These are phyloP conservation scores for Peromyscus maniculatus DNA, from an alignment of 2,113 vertebrate species.

Conservation along the genomic window DNA sequence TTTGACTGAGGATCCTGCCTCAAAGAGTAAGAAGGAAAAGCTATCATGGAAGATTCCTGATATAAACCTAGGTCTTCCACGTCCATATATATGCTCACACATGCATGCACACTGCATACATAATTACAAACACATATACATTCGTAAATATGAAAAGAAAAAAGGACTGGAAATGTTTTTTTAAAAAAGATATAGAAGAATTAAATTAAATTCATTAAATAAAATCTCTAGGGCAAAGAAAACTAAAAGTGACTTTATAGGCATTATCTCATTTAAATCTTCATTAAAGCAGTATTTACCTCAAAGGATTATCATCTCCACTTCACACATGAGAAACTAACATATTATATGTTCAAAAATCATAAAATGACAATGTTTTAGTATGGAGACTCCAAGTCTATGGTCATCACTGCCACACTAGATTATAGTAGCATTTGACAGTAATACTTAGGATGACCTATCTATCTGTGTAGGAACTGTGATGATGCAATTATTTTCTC, in stretches of 20 bases:
- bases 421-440: background rate
- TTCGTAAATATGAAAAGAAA: background rate
- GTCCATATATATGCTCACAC: background rate
- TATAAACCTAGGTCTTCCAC: background rate
- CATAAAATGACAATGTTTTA: slow-evolving; percentile 28
- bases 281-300: slow-evolving; percentile 4
- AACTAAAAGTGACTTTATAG: slow-evolving; percentile 16
- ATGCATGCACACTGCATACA: background rate
- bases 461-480: slow-evolving; percentile 1
- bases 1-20: background rate
- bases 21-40: background rate
- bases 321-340: slow-evolving; percentile 7
- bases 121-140: background rate
- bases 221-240: background rate
- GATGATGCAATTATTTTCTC: slow-evolving; percentile 23
- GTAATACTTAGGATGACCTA: slow-evolving; percentile 1
- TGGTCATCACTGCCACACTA: background rate
- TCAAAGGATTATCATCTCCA: slow-evolving; percentile 34
- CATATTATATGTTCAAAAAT: slow-evolving; percentile 3
- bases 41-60: background rate
- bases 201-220: slow-evolving; percentile 31
- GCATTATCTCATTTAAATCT: slow-evolving; percentile 28
- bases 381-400: slow-evolving; percentile 22
- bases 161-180: background rate
- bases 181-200: background rate